phyloP scores from a whole-genome alignment of 1,140 invertebrate genomes.

The Hyposmocoma kahamanoa region DNA sequence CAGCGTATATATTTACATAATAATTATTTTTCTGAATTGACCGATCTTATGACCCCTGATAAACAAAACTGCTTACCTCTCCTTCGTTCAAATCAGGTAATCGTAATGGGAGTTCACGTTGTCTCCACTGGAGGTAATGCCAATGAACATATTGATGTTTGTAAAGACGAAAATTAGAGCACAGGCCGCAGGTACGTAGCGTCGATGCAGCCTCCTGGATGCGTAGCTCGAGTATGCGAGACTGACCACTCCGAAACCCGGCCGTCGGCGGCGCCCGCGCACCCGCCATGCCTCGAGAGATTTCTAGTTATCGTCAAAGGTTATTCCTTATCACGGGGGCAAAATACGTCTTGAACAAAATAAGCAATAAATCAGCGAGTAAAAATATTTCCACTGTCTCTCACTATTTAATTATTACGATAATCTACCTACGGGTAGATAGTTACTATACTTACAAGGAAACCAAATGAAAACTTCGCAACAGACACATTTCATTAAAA shows the following conservation, averaged over 20 bases:
- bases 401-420: too few species aligned
- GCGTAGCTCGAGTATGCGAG: slow-evolving; percentile 17
- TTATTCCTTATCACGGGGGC: slow-evolving; percentile 46
- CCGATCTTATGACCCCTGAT: slow-evolving; percentile 29
- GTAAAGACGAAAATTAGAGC: slow-evolving; percentile 14
- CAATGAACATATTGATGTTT: slow-evolving; percentile 69
- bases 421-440: too few species aligned
- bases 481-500: too few species aligned
- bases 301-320: slow-evolving; percentile 46
- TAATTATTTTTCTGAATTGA: too few species aligned
- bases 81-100: slow-evolving; percentile 58
- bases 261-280: slow-evolving; percentile 12
- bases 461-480: too few species aligned
- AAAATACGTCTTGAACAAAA: slow-evolving; percentile 39
- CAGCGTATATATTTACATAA: too few species aligned
- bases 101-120: slow-evolving; percentile 68
- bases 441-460: too few species aligned
- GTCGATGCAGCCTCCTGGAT: slow-evolving; percentile 24
- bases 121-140: slow-evolving; percentile 58
- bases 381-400: too few species aligned
- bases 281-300: slow-evolving; percentile 20
- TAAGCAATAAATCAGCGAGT: too few species aligned
- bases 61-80: slow-evolving; percentile 38
- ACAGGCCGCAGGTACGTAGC: slow-evolving; percentile 5
- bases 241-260: too few species aligned